Conservation (phyloP, 1,140 invertebrate genomes). For the Aphelenchoides avenae region DNA sequence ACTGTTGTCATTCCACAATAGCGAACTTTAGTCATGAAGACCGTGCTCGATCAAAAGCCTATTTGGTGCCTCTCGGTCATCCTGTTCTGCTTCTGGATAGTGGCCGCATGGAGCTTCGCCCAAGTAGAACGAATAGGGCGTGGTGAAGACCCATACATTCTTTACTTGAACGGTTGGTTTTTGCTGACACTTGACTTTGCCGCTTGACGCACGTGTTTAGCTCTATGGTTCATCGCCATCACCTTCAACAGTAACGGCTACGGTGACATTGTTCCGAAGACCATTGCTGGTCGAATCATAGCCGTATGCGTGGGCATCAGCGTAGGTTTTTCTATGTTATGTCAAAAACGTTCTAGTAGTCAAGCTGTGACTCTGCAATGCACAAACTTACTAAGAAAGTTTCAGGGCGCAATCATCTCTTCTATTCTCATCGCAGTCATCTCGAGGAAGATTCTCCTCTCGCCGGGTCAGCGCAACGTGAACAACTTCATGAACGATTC, state of each 20-base stretch:
- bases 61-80: conserved; percentile 52
- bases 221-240: conserved; percentile 57
- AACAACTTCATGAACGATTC: conserved; percentile 59
- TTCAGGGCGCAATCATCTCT: conserved; percentile 57
- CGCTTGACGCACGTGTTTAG: no score
- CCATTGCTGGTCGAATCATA: conserved; percentile 94
- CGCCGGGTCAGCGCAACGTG: conserved; percentile 49
- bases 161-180: no score
- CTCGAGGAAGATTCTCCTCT: conserved; percentile 54
- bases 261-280: conserved; percentile 98
- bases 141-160: neutral
- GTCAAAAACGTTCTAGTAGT: neutral
- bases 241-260: conserved; percentile 55
- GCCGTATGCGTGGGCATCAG: conserved; percentile 96
- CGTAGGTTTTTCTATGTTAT: conserved; percentile 70
- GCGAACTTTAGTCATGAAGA: conserved; percentile 72
- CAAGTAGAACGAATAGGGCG: conserved; percentile 34
- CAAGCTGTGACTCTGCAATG: conserved; percentile 3
- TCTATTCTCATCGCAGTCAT: conserved; percentile 59
- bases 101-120: conserved; percentile 54
- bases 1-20: conserved; percentile 71
- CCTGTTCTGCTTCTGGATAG: conserved; percentile 53
- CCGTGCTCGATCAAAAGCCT: conserved; percentile 72
- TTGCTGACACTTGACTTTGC: no score
- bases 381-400: no score